These are phyloP conservation scores for Huso huso DNA, from an alignment of 2,797 vertebrate species.

Conservation along the genomic window DNA sequence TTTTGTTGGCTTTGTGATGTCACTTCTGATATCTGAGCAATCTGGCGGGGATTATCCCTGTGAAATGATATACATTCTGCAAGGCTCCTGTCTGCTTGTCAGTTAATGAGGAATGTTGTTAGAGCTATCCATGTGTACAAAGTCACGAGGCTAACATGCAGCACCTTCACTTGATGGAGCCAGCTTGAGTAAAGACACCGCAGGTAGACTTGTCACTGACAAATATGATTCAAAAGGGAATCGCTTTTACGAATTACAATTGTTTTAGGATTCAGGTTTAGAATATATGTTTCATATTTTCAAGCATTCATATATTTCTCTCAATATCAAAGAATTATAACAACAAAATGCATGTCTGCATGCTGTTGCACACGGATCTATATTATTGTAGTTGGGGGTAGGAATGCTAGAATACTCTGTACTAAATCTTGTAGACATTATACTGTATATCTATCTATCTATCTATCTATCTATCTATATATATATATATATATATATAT, in stretches of 20 bases:
- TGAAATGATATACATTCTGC: slow-evolving; percentile 58
- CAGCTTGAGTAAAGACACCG: slow-evolving; percentile 39
- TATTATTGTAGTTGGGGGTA: not conserved
- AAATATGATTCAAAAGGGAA: slow-evolving; percentile 55
- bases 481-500: no score
- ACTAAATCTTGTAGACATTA: not conserved
- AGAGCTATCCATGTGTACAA: slow-evolving; percentile 65
- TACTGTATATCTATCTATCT: not conserved
- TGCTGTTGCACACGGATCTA: no score
- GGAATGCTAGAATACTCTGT: not conserved
- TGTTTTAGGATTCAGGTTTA: no score
- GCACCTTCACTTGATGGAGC: slow-evolving; percentile 60
- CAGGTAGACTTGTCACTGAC: slow-evolving; percentile 48
- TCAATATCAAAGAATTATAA: no score
- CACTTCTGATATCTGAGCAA: slow-evolving; percentile 56
- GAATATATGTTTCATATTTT: no score
- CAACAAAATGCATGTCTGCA: no score
- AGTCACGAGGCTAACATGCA: slow-evolving; percentile 54
- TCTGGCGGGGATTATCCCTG: slow-evolving; percentile 53
- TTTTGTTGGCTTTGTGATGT: slow-evolving; percentile 57
- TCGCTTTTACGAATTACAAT: no score
- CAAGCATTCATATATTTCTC: no score
- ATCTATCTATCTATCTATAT: no score
- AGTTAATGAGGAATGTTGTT: slow-evolving; percentile 69
- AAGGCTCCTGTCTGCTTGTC: slow-evolving; percentile 60